Evolutionary conservation across 1,140 invertebrate species (phyloP), one percentile per base, ranked within the genome.

Genomic region (Anadara kagoshimensis): DNA sequence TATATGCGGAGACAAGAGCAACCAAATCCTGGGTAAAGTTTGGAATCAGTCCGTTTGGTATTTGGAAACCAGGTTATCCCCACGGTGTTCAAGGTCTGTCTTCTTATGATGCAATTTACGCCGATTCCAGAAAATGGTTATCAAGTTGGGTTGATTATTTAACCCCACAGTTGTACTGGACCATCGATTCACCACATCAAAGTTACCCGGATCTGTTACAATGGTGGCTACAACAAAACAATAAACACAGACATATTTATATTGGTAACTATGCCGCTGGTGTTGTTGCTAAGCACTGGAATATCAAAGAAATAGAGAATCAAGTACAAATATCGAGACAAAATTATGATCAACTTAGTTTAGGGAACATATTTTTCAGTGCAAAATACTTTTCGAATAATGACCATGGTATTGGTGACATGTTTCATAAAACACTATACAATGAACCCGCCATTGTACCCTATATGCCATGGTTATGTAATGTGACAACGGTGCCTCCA

Each of bases 141-240:
- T n/a, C 76, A 20, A 65, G 85, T 1, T 88, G 86, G 86, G 63
- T 88, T 29, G 87, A 88, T 69, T 86, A 84, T 62, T 54, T 88
- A 3, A 66, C 82, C 0, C 87, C 87, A 5, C 87, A 88, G 70
- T 74, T 88, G 11, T 88, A 88, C 73, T 88, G 86, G 86, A 41
- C 70, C 61, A 85, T 88, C 49, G 84, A 84, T 73, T 79, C 84
- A 14, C 78, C 82, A 0, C 76, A 78, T 41, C 86, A 87, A 69
- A 86, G 84, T 57, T 88, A 82, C 67, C 77, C 84, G 0, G 76
- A 69, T 29, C 73, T 88, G 5, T 63, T 86, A 8, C 79, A 84
- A 45, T 88, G 86, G 86, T 88, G 87, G 87, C 58, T 80, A 16
- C 43, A 82, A 22, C 82, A 85, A 70, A 82, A 81, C 57, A 41